A percentile compares a stretch with the other conserved stretches of the same genome.
Conservation (phyloP, 2,113 vertebrate genomes). For the Lophochroa leadbeateri region DNA sequence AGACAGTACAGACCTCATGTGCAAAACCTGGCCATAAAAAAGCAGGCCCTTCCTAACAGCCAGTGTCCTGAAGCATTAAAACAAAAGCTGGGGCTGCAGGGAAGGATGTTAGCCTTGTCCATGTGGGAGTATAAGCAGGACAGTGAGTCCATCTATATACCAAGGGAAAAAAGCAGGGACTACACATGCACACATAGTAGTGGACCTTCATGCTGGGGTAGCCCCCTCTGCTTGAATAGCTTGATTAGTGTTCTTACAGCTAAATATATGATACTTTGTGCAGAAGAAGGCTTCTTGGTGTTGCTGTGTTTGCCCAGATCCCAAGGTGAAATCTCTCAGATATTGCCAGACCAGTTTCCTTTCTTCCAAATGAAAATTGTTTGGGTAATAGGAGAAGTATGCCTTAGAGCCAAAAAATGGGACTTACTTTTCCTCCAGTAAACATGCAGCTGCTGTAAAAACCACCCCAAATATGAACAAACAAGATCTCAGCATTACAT, state of each 20-base stretch:
- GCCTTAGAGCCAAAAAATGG: not conserved
- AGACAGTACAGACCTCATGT: not conserved
- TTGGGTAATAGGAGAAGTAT: not conserved
- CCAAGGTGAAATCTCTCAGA: not conserved
- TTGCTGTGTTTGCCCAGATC: not conserved
- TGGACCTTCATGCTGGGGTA: not conserved
- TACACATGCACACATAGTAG: no score
- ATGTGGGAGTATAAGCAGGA: accelerated
- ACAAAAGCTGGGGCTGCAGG: not conserved
- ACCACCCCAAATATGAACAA: not conserved
- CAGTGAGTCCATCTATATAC: accelerated
- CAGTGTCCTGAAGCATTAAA: not conserved
- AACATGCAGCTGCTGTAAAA: not conserved
- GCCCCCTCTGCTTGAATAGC: not conserved
- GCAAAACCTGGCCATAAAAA: not conserved
- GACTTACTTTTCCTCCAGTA: not conserved
- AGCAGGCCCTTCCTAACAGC: not conserved
- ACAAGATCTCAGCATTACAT: not conserved
- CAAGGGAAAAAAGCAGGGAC: not conserved
- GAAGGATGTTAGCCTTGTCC: not conserved
- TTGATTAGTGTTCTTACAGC: not conserved
- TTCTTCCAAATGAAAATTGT: not conserved
- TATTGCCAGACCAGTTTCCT: not conserved
- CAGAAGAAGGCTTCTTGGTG: not conserved
- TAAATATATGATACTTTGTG: not conserved